Base-by-base conservation (phyloP, 1,140 invertebrate species). In the Stenopsyche tienmushanensis region DNA sequence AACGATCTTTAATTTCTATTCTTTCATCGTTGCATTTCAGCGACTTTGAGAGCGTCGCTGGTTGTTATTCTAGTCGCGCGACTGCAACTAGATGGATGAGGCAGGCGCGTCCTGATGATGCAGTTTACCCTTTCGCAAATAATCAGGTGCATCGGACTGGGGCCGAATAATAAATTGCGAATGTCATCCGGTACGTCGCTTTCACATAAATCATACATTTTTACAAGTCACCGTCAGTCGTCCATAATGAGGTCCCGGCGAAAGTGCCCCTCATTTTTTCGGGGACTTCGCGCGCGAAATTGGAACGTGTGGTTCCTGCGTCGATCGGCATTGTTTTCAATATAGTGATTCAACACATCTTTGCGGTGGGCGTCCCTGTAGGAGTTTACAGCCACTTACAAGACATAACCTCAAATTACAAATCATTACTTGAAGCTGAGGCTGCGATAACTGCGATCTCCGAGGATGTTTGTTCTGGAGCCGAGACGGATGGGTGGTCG, bases 131-230 rank as follows among this genome's bases (percentile, higher is more conserved):
- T 47, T 47, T 20, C 7, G 18, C 44, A 10, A 47, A 15, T 20
- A 5, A 17, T 20, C 45, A 5, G 45, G 15, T 47, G 15, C n/a
- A 20, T 7, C n/a, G 7, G n/a, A n/a, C n/a, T 15, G 45, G 5
- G n/a, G 45, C 3, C 45, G 45, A 49, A 24, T 60, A 65, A 65
- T 44, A 41, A 59, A 59, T 65, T 54, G 64, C 45, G 44, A 52
- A 21, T 26, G 25, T 65, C 55, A 50, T 24, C 15, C 55, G 47
- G 24, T 13, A 23, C 54, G 24, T 21, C 17, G 47, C 64, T 52
- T 15, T 8, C 24, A 42, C 55, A 65, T 65, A 65, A 65, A 65
- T 65, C 64, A 60, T 53, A 21, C 5, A 15, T 58, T 65, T 57
- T 41, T 24, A 45, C 45, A 24, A 59, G 55, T 59, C 64, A 65